Percentiles rank a stretch among this genome's conserved stretches.
Evolutionary conservation across 2,888 invertebrate genomes (phyloP).

Genomic region (Sinhomidia bicolor): DNA sequence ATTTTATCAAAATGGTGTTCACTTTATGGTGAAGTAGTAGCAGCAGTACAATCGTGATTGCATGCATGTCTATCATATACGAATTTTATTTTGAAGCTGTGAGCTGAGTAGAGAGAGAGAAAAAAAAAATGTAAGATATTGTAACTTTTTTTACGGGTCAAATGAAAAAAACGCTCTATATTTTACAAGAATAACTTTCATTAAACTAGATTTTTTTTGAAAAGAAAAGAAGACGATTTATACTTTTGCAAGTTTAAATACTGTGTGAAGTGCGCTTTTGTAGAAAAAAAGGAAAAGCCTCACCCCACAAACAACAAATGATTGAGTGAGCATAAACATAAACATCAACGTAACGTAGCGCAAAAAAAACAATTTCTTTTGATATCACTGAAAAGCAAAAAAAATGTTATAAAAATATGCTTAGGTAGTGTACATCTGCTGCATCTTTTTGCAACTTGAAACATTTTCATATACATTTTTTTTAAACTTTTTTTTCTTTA

Average conservation of each 20-base stretch:
- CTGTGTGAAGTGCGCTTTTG: background rate
- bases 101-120: too few relatives aligned
- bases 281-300: background rate
- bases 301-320: slow-evolving; percentile 16
- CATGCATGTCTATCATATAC: background rate
- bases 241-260: background rate
- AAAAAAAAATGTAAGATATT: slow-evolving; percentile 27
- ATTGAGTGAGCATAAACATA: slow-evolving; percentile 15
- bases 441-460: too few relatives aligned
- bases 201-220: slow-evolving; percentile 22
- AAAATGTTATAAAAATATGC: too few relatives aligned
- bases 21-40: background rate
- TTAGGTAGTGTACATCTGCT: too few relatives aligned
- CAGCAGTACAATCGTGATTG: background rate
- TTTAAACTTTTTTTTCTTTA: background rate
- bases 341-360: background rate
- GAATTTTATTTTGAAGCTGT: background rate
- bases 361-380: background rate
- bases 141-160: slow-evolving; percentile 70
- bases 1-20: slow-evolving; percentile 6
- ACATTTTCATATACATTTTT: too few relatives aligned
- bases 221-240: background rate
- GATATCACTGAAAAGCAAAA: too few relatives aligned
- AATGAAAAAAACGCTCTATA: slow-evolving; percentile 63
- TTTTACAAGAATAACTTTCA: slow-evolving; percentile 9